Evolutionary conservation across 2,113 vertebrate species (phyloP).

Genomic region (Ornithorhynchus anatinus): DNA sequence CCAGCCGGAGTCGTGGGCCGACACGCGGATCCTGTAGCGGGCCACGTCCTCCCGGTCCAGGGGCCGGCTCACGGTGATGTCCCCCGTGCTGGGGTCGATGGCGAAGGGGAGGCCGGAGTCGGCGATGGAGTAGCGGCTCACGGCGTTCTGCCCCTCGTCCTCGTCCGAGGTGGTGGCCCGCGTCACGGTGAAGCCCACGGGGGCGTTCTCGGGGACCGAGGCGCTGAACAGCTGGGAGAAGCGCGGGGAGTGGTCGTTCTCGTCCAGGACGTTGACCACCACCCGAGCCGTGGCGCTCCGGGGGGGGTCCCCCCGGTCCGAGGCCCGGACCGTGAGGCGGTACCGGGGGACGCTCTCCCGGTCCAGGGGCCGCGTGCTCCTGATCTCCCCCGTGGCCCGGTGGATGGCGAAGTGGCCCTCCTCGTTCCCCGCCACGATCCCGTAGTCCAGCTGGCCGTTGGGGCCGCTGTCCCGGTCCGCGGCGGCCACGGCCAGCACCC

Average conservation of each 20-base stretch:
- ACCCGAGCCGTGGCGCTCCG: conserved; percentile 83
- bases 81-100: conserved; percentile 88
- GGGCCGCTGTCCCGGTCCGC: conserved; percentile 87
- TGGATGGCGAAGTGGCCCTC: conserved; percentile 90
- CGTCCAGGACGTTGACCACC: conserved; percentile 86
- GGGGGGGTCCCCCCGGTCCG: conserved; percentile 81
- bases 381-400: conserved; percentile 87
- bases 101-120: conserved; percentile 87
- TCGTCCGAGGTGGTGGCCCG: conserved; percentile 94
- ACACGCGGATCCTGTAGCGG: conserved; percentile 89
- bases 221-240: conserved; percentile 98
- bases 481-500: conserved; percentile 83
- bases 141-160: conserved; percentile 84
- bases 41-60: conserved; percentile 93
- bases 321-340: conserved; percentile 82
- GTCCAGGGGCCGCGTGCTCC: conserved; percentile 86
- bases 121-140: conserved; percentile 89
- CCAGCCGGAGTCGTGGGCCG: conserved; percentile 95
- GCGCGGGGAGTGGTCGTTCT: conserved; percentile 93
- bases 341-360: conserved; percentile 85
- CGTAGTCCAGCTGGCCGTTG: conserved; percentile 89
- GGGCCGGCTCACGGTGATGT: conserved; percentile 89
- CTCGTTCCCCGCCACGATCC: conserved; percentile 85
- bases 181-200: conserved; percentile 88
- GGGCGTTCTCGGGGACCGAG: conserved; percentile 89